Conservation (phyloP, 2,888 invertebrate genomes). For the Protodeltote pygarga region DNA sequence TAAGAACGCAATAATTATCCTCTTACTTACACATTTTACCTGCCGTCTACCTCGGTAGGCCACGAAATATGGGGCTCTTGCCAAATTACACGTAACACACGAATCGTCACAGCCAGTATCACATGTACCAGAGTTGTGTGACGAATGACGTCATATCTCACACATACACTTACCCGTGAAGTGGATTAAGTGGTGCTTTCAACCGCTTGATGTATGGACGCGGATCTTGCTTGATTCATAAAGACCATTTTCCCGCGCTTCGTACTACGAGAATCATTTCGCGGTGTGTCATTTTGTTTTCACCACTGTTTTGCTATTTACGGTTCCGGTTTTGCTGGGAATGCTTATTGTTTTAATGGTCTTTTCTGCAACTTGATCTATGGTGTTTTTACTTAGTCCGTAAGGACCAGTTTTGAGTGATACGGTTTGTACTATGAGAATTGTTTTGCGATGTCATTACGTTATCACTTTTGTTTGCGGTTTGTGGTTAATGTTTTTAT, state of each 20-base stretch:
- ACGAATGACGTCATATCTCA: slow-evolving; percentile 78
- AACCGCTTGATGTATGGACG: slow-evolving; percentile 69
- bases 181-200: slow-evolving; percentile 74
- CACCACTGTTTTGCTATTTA: slow-evolving; percentile 12
- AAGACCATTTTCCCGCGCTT: slow-evolving; percentile 51
- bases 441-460: slow-evolving; percentile 8
- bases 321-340: slow-evolving; percentile 4
- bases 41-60: slow-evolving; percentile 13
- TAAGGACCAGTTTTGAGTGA: slow-evolving; percentile 10
- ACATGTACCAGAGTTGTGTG: slow-evolving; percentile 59
- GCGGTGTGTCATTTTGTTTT: slow-evolving; percentile 27
- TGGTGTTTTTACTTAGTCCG: slow-evolving; percentile 41
- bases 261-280: slow-evolving; percentile 20
- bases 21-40: slow-evolving; percentile 15
- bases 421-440: slow-evolving; percentile 3
- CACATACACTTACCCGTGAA: slow-evolving; percentile 68
- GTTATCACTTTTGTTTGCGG: slow-evolving; percentile 14
- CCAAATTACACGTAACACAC: slow-evolving; percentile 54
- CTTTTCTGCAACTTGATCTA: slow-evolving; percentile 16
- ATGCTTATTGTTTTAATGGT: slow-evolving; percentile 27
- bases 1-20: too few species aligned
- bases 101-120: slow-evolving; percentile 58
- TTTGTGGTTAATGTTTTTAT: slow-evolving; percentile 3
- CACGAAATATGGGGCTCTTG: slow-evolving; percentile 47
- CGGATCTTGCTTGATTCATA: slow-evolving; percentile 69